phyloP scores from a whole-genome alignment of 2,113 vertebrate species.

The Poicephalus gulielmi region DNA sequence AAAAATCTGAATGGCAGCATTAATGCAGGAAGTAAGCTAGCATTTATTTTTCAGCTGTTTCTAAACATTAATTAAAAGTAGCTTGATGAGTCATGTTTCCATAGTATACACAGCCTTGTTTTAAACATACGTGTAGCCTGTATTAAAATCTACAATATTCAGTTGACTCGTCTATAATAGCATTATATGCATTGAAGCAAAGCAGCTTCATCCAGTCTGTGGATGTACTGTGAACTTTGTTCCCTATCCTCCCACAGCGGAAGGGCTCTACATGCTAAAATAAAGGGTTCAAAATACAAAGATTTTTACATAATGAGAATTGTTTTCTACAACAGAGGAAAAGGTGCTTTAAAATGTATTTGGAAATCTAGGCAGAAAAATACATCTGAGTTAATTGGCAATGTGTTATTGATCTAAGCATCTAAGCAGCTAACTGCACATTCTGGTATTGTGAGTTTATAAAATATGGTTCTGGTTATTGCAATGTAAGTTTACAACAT shows the following conservation, averaged over 20 bases:
- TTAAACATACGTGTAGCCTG: neutral
- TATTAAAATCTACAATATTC: neutral
- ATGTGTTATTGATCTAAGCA: neutral
- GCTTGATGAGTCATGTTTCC: neutral
- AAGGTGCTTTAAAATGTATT: neutral
- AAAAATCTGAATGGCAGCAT: neutral
- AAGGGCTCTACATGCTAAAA: neutral
- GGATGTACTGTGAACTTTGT: neutral
- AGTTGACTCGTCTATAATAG: rapidly evolving
- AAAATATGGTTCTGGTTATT: neutral
- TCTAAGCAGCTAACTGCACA: neutral
- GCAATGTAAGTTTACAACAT: neutral
- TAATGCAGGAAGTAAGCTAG: neutral
- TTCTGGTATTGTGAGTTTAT: neutral
- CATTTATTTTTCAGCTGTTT: neutral
- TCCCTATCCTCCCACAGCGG: neutral
- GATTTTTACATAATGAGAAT: neutral
- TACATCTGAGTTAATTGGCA: neutral
- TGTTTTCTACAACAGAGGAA: neutral
- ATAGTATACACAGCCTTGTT: neutral
- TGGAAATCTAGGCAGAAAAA: neutral
- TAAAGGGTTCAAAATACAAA: neutral
- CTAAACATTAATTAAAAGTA: neutral
- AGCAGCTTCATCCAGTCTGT: neutral
- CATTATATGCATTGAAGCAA: neutral